Conservation (phyloP, 92 coral and sea anemone genomes). For the Siderastrea siderea region DNA sequence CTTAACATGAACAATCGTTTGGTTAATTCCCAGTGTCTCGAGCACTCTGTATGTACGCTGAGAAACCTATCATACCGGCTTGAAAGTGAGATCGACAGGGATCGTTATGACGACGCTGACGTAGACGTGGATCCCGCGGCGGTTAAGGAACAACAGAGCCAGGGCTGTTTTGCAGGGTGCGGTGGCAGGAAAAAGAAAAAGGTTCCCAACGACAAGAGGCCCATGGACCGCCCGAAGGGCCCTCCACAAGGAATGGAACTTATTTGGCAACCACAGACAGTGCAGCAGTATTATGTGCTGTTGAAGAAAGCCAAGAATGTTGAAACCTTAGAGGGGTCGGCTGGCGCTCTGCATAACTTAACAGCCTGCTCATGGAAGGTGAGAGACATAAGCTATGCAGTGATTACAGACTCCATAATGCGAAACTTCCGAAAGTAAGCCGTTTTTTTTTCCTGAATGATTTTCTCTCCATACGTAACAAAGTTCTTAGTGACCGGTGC, state of each 20-base stretch:
- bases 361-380: slow-evolving; percentile 99
- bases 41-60: slow-evolving; percentile 92
- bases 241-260: slow-evolving; percentile 92
- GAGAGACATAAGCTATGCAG: background rate
- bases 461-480: too few relatives aligned
- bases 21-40: slow-evolving; percentile 80
- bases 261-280: slow-evolving; percentile 93
- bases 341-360: slow-evolving; percentile 97
- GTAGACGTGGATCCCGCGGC: slow-evolving; percentile 83
- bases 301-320: slow-evolving; percentile 80
- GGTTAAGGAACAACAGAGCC: slow-evolving; percentile 93
- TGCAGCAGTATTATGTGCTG: slow-evolving; percentile 87
- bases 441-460: too few relatives aligned
- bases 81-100: slow-evolving; percentile 98
- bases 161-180: slow-evolving; percentile 98
- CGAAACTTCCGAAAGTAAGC: too few relatives aligned
- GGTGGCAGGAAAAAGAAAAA: slow-evolving; percentile 91
- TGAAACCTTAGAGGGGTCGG: slow-evolving; percentile 96
- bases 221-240: slow-evolving; percentile 76
- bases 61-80: slow-evolving; percentile 97
- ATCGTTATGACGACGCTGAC: slow-evolving; percentile 88
- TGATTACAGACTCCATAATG: too few relatives aligned
- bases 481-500: too few relatives aligned
- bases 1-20: background rate
- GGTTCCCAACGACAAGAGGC: slow-evolving; percentile 62